phyloP scores from a whole-genome alignment of 37 sponge, comb jelly and placozoan species.

The Eunapius fragilis region DNA sequence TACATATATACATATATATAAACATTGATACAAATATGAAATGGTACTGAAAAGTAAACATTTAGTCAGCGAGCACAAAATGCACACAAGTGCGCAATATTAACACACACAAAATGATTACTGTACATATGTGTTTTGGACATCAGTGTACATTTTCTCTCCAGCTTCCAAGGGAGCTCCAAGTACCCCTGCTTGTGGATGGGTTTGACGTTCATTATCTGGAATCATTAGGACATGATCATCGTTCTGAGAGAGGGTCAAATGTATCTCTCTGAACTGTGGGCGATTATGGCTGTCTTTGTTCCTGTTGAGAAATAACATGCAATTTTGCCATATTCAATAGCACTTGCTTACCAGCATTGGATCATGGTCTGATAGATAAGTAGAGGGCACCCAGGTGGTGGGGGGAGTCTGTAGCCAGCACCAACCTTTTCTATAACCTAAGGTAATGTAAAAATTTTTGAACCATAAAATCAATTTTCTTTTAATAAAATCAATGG shows the following conservation, averaged over 20 bases:
- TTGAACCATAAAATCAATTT: background rate
- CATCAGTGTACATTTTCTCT: background rate
- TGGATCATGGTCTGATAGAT: slow-evolving; percentile 12
- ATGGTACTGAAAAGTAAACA: no score
- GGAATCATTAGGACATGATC: background rate
- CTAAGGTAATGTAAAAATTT: background rate
- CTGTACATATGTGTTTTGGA: background rate
- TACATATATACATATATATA: no score
- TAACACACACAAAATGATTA: background rate
- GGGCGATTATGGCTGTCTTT: background rate
- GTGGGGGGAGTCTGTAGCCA: slow-evolving; percentile 1
- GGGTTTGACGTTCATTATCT: background rate
- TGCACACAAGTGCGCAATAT: no score
- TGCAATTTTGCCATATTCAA: background rate
- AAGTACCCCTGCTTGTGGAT: background rate
- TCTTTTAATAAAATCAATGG: background rate
- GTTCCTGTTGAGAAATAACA: background rate
- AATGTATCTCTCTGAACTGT: background rate
- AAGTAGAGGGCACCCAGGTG: background rate
- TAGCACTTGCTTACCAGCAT: background rate
- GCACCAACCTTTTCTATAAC: background rate
- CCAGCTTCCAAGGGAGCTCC: background rate
- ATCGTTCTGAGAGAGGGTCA: background rate
- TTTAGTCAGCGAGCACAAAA: no score
- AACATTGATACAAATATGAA: no score